Evolutionary conservation across 2,888 invertebrate genomes (phyloP), one percentile per base, ranked within the genome.

Genomic region (Polyommatus icarus): DNA sequence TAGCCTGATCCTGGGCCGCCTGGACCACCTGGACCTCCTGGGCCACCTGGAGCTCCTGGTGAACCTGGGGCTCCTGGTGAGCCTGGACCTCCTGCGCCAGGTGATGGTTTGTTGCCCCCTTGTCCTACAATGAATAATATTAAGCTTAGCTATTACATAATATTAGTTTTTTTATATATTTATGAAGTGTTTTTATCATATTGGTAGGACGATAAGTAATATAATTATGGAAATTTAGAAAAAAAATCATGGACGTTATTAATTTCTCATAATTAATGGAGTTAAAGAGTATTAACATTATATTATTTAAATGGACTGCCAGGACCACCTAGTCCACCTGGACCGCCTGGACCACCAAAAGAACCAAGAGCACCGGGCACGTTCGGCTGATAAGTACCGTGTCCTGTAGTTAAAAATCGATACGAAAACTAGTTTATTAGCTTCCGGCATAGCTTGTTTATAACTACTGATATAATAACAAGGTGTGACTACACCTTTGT

Each of bases 11-110:
- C 46, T 50, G 72, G 72, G 7, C 46, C 72, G 6, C 72, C 72
- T 0, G 84, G 83, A 1, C 81, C 72, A 0, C 84, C 83, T 10
- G 83, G 82, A 24, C 81, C 77, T 57, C 84, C 83, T 12, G 86
- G 84, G 4, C 81, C 73, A n/a, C 89, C 87, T 1, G 79, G 79
- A 94, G 92, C 83, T 95, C 94, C 59, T 87, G 46, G 82, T 82
- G 24, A 71, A 4, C 76, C 84, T 57, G 84, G 83, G 3, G 57
- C 10, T 40, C 76, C 78, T 46, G 72, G 76, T 75, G 77, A 71
- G 36, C 76, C 76, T 24, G 29, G 72, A 46, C 2, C 24, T 61
- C 54, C 54, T 54, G 54, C 3, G 50, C 50, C 50, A 3, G 50
- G 50, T 12, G 50, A 50, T 15, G 54, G 54, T 12, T 54, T 12